These are phyloP conservation scores for Ips typographus DNA, from an alignment of 1,140 invertebrate genomes.

Conservation along the genomic window DNA sequence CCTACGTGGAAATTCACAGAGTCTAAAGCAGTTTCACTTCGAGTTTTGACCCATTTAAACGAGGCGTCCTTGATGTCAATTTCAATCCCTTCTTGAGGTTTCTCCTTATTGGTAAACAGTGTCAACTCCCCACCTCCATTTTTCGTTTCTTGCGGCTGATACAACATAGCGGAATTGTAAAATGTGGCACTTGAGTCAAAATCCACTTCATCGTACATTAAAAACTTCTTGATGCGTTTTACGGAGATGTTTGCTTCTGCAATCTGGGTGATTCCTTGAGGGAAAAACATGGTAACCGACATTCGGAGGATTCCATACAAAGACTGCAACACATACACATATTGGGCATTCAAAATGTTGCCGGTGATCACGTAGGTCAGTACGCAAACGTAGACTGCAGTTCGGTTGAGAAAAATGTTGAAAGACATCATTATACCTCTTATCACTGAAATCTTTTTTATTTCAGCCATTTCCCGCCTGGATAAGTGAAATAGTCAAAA, in stretches of 20 bases:
- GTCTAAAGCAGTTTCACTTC: conserved; percentile 57
- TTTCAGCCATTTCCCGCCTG: conserved; percentile 46
- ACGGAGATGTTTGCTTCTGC: conserved; percentile 69
- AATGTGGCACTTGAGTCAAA: conserved; percentile 24
- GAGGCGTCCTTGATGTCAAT: conserved; percentile 55
- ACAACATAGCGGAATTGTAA: conserved; percentile 4
- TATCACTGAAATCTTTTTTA: conserved; percentile 56
- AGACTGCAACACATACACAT: conserved; percentile 72
- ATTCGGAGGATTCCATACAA: conserved; percentile 72
- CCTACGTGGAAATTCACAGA: conserved; percentile 57
- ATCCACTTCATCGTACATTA: conserved; percentile 40
- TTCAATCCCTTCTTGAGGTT: conserved; percentile 31
- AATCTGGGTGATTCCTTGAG: conserved; percentile 60
- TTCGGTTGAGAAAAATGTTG: conserved; percentile 69
- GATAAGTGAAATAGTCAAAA: conserved; percentile 12
- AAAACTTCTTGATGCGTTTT: conserved; percentile 64
- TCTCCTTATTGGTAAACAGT: neutral
- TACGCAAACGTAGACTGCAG: conserved; percentile 76
- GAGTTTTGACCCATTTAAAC: conserved; percentile 62
- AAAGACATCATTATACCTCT: conserved; percentile 71
- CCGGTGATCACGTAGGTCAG: conserved; percentile 71
- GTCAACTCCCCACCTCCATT: neutral
- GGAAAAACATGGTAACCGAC: conserved; percentile 73
- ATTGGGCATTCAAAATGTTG: conserved; percentile 66
- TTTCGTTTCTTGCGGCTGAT: conserved; percentile 10